Evolutionary conservation across 2,797 vertebrate species (phyloP).

Genomic region (Poecilia gillii): DNA sequence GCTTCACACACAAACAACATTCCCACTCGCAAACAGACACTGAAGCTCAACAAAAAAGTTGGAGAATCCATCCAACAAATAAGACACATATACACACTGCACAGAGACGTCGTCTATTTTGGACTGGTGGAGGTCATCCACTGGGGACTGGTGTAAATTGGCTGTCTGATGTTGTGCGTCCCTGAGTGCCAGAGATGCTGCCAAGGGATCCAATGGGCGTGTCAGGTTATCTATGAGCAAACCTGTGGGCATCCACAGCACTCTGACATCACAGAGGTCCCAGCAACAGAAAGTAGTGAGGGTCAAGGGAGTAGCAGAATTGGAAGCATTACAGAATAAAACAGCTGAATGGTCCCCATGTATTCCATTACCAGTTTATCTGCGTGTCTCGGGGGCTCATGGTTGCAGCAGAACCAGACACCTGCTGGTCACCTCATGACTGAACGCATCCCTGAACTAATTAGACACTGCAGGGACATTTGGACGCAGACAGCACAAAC

Average conservation of each 20-base stretch:
- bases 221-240: slow-evolving; percentile 68
- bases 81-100: slow-evolving; percentile 30
- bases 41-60: slow-evolving; percentile 32
- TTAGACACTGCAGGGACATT: slow-evolving; percentile 70
- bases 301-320: slow-evolving; percentile 19
- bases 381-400: slow-evolving; percentile 58
- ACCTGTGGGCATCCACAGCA: slow-evolving; percentile 58
- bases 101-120: slow-evolving; percentile 43
- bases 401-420: slow-evolving; percentile 59
- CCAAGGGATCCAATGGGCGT: slow-evolving; percentile 60
- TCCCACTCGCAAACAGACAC: slow-evolving; percentile 22
- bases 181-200: slow-evolving; percentile 58
- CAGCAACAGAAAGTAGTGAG: slow-evolving; percentile 15
- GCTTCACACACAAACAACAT: slow-evolving; percentile 27
- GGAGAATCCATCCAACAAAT: slow-evolving; percentile 28
- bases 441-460: slow-evolving; percentile 76
- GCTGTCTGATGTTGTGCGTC: slow-evolving; percentile 67
- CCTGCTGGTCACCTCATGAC: slow-evolving; percentile 76
- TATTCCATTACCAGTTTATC: slow-evolving; percentile 65
- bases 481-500: slow-evolving; percentile 66
- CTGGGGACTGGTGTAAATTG: slow-evolving; percentile 75
- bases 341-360: slow-evolving; percentile 54
- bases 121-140: slow-evolving; percentile 63
- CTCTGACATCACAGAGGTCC: slow-evolving; percentile 64
- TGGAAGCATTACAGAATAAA: slow-evolving; percentile 50